These are phyloP conservation scores for Aleiodes testaceus DNA, from an alignment of 2,888 invertebrate genomes.

Conservation along the genomic window DNA sequence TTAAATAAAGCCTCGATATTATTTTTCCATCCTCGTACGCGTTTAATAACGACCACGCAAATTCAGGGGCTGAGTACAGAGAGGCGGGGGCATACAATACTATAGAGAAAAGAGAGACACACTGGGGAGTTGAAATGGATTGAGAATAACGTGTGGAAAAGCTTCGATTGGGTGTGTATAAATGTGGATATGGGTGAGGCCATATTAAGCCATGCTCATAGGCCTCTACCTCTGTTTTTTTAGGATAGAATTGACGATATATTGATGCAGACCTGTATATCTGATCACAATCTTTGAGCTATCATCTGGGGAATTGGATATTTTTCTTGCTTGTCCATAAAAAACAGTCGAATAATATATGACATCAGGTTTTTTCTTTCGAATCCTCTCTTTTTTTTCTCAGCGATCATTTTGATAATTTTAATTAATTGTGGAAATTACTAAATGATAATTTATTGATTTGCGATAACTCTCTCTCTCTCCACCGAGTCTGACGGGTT, in stretches of 20 bases:
- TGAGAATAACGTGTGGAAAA: conserved; percentile 7
- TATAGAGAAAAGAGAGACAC: conserved; percentile 4
- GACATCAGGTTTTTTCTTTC: neutral
- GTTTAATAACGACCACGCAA: conserved; percentile 49
- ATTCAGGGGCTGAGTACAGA: conserved; percentile 14
- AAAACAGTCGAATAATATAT: conserved; percentile 12
- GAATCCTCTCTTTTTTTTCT: neutral
- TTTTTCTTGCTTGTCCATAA: conserved; percentile 4
- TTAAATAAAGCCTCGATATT: conserved; percentile 71
- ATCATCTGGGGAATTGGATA: conserved; percentile 27
- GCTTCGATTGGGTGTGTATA: neutral
- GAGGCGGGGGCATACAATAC: neutral
- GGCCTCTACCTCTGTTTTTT: conserved; percentile 32
- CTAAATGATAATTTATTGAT: conserved; percentile 4
- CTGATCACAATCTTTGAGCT: conserved; percentile 28
- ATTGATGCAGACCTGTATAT: conserved; percentile 20
- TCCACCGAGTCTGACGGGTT: neutral
- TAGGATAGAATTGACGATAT: conserved; percentile 38
- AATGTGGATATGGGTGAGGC: conserved; percentile 5
- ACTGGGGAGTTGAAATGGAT: conserved; percentile 26
- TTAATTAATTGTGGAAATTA: conserved; percentile 14
- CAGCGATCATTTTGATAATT: conserved; percentile 2
- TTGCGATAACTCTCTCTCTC: neutral
- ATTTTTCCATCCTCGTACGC: conserved; percentile 68
- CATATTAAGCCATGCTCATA: conserved; percentile 29